phyloP scores from a whole-genome alignment of 2,113 vertebrate species.

The Sinocyclocheilus maitianheensis region DNA sequence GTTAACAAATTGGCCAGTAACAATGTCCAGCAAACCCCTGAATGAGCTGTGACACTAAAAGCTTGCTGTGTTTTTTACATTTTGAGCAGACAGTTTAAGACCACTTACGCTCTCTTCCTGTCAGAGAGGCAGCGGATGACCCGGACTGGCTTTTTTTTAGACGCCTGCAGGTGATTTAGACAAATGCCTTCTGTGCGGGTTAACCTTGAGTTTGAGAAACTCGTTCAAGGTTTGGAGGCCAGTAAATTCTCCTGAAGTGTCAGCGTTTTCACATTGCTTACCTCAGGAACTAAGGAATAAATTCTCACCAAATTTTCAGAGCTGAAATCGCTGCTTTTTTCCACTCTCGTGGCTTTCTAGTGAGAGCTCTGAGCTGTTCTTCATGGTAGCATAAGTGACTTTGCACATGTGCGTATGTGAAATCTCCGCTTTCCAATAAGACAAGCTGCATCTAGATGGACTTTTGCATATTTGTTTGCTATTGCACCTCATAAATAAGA shows the following conservation, averaged over 20 bases:
- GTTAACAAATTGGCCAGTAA: background rate
- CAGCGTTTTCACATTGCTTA: slow-evolving; percentile 68
- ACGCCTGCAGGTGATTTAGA: slow-evolving; percentile 70
- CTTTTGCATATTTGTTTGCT: background rate
- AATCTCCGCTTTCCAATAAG: background rate
- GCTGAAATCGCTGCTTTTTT: slow-evolving; percentile 61
- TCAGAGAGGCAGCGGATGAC: slow-evolving; percentile 58
- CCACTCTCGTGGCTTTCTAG: slow-evolving; percentile 39
- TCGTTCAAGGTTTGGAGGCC: slow-evolving; percentile 63
- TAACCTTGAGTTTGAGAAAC: slow-evolving; percentile 60
- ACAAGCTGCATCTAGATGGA: background rate
- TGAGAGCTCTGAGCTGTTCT: slow-evolving; percentile 8
- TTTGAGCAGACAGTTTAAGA: background rate
- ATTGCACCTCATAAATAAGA: slow-evolving; percentile 11
- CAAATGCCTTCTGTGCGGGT: slow-evolving; percentile 60
- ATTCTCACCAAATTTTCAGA: slow-evolving; percentile 64
- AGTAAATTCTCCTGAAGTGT: slow-evolving; percentile 69
- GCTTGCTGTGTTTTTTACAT: slow-evolving; percentile 10
- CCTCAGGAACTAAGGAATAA: slow-evolving; percentile 60
- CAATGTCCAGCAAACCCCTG: background rate
- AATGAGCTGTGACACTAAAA: slow-evolving; percentile 16
- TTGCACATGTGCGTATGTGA: background rate
- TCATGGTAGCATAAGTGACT: background rate
- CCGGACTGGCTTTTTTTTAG: slow-evolving; percentile 48
- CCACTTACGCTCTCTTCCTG: background rate